Evolutionary conservation across 2,797 vertebrate species (phyloP).

Genomic region (Acomys russatus): DNA sequence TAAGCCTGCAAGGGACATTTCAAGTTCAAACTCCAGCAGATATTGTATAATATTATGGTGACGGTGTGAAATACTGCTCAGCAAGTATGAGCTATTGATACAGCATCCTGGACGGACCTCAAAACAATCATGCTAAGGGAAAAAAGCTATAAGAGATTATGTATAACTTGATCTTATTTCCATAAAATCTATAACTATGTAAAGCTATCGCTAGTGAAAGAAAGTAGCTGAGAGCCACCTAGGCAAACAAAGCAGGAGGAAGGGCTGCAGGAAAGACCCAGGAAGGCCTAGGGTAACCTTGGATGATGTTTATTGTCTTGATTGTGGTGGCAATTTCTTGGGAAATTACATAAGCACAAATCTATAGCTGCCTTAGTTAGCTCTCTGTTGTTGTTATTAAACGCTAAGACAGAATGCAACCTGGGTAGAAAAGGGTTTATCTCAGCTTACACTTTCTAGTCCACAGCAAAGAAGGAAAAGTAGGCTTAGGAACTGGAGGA

Average conservation of each 20-base stretch:
- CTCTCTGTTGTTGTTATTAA: background rate
- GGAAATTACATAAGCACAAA: background rate
- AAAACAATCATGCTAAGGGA: constrained; percentile 5
- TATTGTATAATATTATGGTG: background rate
- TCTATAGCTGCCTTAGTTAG: background rate
- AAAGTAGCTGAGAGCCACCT: constrained; percentile 4
- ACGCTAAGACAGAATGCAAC: background rate
- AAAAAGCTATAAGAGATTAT: background rate
- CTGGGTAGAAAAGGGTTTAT: background rate
- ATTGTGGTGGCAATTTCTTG: background rate
- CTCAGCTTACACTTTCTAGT: background rate
- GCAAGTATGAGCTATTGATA: background rate
- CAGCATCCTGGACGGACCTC: background rate
- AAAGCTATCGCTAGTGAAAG: background rate
- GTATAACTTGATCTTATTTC: background rate
- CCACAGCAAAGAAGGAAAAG: background rate
- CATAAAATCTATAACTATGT: constrained; percentile 4
- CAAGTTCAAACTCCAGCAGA: background rate
- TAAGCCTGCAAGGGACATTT: background rate
- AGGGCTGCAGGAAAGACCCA: background rate
- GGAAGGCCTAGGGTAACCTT: background rate
- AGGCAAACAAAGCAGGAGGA: background rate
- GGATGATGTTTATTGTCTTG: background rate
- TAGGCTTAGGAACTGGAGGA: too few relatives aligned
- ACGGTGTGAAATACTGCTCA: background rate